Evolutionary conservation across 23 tunicate genomes (phyloP), one percentile per base, ranked within the genome.

Genomic region (Phallusia fumigata): DNA sequence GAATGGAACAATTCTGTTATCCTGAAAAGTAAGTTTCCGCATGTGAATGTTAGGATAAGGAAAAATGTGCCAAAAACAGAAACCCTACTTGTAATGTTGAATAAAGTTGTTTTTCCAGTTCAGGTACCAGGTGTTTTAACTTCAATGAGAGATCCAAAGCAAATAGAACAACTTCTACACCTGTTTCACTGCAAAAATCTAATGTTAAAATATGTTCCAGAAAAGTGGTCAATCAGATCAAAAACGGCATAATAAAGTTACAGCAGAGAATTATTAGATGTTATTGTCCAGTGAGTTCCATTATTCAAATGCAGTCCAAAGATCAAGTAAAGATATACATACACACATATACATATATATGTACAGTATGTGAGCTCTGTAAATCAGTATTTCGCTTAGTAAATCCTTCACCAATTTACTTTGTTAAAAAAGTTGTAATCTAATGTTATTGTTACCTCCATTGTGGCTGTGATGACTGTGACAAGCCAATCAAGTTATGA

Each of bases 121-220:
- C 69, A 21, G 87, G 65, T 32, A 78, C 36, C 33, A 78, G 5
- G 33, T 83, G 69, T 74, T 91, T 91, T 5, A 86, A 69, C 21
- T 72, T 52, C 22, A 77, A 31, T 65, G 79, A 52, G 11, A 91
- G 44, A 26, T 86, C 82, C 35, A 86, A 74, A 22, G 58, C 47
- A n/a, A n/a, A 31, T 34, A 91, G 64, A 73, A 86, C 88, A 36
- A 91, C 96, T 33, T 88, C 84, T 78, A 74, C 78, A 0, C 91
- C 90, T 19, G 83, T 52, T 58, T 58, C 69, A 13, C 69, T 58
- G 69, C 26, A 58, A 58, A 21, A 21, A 1, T 51, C 15, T 13
- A 51, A 13, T 22, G 69, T 22, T 58, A 58, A 5, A 40, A 3
- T 40, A 40, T 10, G 10, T 40, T 10, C 10, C 10, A 40, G 47